Evolutionary conservation across 1,140 invertebrate genomes (phyloP).

Genomic region (Hetaerina americana): DNA sequence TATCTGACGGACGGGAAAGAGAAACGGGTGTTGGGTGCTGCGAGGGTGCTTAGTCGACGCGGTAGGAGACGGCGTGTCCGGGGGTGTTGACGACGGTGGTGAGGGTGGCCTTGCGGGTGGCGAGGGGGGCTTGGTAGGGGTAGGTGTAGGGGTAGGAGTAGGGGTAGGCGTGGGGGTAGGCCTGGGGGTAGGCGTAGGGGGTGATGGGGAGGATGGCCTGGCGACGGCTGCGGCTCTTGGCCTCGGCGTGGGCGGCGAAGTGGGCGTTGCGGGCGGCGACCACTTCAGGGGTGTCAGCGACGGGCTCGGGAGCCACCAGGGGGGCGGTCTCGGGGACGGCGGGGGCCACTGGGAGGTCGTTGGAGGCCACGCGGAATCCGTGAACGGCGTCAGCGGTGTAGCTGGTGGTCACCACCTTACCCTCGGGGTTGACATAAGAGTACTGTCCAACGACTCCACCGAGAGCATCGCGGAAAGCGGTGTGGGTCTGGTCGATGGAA

Average conservation of each 20-base stretch:
- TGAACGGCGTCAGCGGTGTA: conserved; percentile 30
- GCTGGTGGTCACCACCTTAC: conserved; percentile 35
- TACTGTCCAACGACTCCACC: conserved; percentile 40
- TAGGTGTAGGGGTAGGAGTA: conserved; percentile 20
- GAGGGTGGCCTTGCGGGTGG: conserved; percentile 25
- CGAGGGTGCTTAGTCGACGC: conserved; percentile 22
- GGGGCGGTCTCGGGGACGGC: conserved; percentile 18
- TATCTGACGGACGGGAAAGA: neutral
- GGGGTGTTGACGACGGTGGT: conserved; percentile 29
- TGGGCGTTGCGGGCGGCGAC: conserved; percentile 20
- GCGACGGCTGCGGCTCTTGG: conserved; percentile 15
- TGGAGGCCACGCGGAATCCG: conserved; percentile 40
- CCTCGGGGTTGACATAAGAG: conserved; percentile 39
- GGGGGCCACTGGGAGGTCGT: conserved; percentile 31
- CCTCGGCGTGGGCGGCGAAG: conserved; percentile 17
- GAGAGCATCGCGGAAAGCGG: conserved; percentile 34
- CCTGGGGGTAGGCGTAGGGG: conserved; percentile 17
- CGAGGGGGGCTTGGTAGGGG: conserved; percentile 22
- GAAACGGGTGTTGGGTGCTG: neutral
- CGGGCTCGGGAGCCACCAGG: conserved; percentile 3
- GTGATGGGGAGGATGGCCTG: conserved; percentile 14
- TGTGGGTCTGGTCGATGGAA: conserved; percentile 36
- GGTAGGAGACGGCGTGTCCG: conserved; percentile 28
- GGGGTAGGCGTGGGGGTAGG: conserved; percentile 20
- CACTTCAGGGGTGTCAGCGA: conserved; percentile 21